Conservation (phyloP, 2,113 vertebrate species). For the Gavialis gangeticus region DNA sequence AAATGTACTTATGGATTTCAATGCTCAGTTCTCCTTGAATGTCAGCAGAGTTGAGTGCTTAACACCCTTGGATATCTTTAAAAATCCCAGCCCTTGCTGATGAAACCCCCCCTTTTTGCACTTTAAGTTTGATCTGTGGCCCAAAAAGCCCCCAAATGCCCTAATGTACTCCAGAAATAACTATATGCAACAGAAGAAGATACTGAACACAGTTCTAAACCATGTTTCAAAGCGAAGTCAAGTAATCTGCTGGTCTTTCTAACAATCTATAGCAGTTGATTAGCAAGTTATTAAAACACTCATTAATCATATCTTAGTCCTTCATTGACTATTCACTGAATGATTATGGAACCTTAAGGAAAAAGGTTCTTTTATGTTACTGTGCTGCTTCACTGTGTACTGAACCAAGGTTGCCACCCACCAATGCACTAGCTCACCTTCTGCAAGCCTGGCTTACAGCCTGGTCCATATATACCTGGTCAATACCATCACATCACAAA, state of each 20-base stretch:
- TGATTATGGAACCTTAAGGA: not conserved
- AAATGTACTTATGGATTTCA: not conserved
- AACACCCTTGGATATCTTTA: not conserved
- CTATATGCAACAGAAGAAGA: not conserved
- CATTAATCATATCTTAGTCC: constrained; percentile 21
- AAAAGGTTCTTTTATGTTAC: not conserved
- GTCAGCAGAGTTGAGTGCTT: not conserved
- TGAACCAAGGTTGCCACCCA: not conserved
- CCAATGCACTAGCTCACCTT: not conserved
- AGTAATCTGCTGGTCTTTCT: constrained; percentile 53
- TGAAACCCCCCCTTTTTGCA: not conserved
- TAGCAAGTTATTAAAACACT: constrained; percentile 71
- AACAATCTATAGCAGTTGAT: constrained; percentile 69
- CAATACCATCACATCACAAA: not conserved
- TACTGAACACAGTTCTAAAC: not conserved
- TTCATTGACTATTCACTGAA: not conserved
- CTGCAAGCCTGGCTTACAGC: not conserved
- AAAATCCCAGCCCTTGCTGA: not conserved
- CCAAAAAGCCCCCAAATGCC: not conserved
- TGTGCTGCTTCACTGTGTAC: not conserved
- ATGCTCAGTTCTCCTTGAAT: not conserved
- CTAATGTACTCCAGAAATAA: not conserved
- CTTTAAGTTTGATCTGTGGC: not conserved
- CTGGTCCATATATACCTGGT: not conserved
- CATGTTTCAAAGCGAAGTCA: constrained; percentile 56